Evolutionary conservation across 2,797 vertebrate genomes (phyloP).

Genomic region (Protosalanx chinensis): DNA sequence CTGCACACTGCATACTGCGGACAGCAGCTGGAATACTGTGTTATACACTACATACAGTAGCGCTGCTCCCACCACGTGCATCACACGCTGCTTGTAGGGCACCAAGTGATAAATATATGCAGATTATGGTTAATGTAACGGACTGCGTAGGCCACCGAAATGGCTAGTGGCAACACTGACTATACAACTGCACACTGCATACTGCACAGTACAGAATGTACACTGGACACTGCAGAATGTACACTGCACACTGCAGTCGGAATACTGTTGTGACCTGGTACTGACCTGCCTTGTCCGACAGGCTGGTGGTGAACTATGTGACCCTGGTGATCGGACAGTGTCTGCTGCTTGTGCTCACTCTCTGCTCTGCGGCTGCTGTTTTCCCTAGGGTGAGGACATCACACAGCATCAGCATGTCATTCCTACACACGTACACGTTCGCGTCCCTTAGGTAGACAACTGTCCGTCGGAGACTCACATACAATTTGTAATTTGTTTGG

Average conservation of each 20-base stretch:
- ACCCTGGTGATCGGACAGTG: constrained; percentile 85
- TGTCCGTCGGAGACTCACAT: too few species aligned
- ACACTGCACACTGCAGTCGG: neutral
- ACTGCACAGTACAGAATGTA: neutral
- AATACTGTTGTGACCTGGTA: neutral
- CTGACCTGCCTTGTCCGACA: constrained; percentile 52
- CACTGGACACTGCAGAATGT: neutral
- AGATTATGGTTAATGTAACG: too few species aligned
- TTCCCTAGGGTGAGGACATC: constrained; percentile 79
- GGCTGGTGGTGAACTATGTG: constrained; percentile 88
- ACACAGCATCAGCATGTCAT: neutral
- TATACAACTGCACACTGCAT: neutral
- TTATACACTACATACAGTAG: neutral
- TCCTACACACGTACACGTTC: too few species aligned
- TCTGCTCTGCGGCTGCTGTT: constrained; percentile 88
- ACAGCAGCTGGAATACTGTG: neutral
- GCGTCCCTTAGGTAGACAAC: too few species aligned
- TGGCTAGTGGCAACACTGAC: too few species aligned
- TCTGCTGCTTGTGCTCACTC: constrained; percentile 83
- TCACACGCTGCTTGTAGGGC: too few species aligned
- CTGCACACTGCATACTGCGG: neutral
- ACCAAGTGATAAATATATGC: too few species aligned
- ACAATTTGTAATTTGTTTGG: too few species aligned
- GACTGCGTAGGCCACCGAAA: too few species aligned
- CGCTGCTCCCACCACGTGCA: too few species aligned